Base-by-base conservation (phyloP, 2,888 invertebrate species). In the Ceraclea dissimilis region DNA sequence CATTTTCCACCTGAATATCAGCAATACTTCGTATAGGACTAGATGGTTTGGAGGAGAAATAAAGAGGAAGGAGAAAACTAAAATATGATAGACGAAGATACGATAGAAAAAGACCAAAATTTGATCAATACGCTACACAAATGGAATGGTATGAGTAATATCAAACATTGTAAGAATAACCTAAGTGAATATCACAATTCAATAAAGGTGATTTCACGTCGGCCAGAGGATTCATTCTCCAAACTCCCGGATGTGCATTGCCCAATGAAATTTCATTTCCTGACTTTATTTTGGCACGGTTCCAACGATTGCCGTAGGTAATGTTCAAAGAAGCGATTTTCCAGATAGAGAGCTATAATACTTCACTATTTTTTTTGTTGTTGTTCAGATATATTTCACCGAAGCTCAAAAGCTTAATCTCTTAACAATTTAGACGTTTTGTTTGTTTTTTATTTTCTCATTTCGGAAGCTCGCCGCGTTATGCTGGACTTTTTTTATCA, bases 181-280 rank as follows among this genome's bases (percentile, higher is more conserved):
- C 10, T 6, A 6, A 10, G 26, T 26, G 26, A 39, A 39, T 39
- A 39, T 39, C 39, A 39, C 39, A 39, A 39, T 39, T 39, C 39
- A 39, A 39, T 39, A 39, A 39, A 39, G 16, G 39, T 39, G 39
- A 39, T 39, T 39, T 39, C 39, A 39, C 39, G 39, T 39, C 13
- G 13, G 39, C 13, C 5, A 13, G 39, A 16, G n/a, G 13, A 16
- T 16, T 39, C 39, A 16, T 39, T 16, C 39, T 16, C 39, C 39
- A 39, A 8, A 5, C 8, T n/a, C 39, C 39, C 39, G 39, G 39
- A 39, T 39, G 13, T 39, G 39, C 39, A 39, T 39, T 39, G 39
- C 39, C 39, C 39, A 39, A 39, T 39, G 39, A 39, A 39, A 39
- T 39, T 39, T 39, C 39, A 39, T 39, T 39, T 39, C 39, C 39